Base-by-base conservation (phyloP, 2,888 invertebrate species). In the Troilus luridus region DNA sequence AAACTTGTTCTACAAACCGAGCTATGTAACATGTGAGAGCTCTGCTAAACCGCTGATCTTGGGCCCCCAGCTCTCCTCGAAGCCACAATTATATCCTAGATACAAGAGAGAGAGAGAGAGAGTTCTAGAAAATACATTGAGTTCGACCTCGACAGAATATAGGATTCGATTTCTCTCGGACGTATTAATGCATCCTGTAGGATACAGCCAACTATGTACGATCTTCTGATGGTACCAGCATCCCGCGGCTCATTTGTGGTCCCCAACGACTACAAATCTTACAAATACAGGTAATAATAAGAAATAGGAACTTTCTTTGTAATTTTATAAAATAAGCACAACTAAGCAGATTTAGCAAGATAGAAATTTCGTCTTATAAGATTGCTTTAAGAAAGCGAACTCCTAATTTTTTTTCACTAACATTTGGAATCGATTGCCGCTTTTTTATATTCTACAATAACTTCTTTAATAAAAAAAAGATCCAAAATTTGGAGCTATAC, bases 11-110 rank as follows among this genome's bases (percentile, higher is more conserved):
- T 77, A 77, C 24, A 67, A 67, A 56, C 85, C 56, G n/a, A 54
- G n/a, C 56, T 56, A 58, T 85, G 56, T 58, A 85, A 54, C 21
- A 77, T 27, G 72, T 41, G 27, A 77, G 17, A 77, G 72, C 19
- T 77, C 6, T 9, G 27, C 27, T 77, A 77, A 77, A 77, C 72
- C 72, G 19, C 41, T 27, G 17, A 27, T 19, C 12, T 77, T 1
- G 27, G 17, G 17, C 17, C 27, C 9, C 72, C 7, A 77, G 27
- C 72, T 77, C 72, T 77, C 72, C 72, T 41, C 2, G 14, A 67
- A 77, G 72, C 72, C 72, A 77, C 72, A 77, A 77, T 77, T 77
- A 77, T 77, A 41, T 41, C 72, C 72, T 77, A 77, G 17, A 77
- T 67, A 11, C 24, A 24, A 67, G 60, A 21, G 72, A 77, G 72